These are phyloP conservation scores for Diadegma fenestrale DNA, from an alignment of 2,888 invertebrate species.

Conservation along the genomic window DNA sequence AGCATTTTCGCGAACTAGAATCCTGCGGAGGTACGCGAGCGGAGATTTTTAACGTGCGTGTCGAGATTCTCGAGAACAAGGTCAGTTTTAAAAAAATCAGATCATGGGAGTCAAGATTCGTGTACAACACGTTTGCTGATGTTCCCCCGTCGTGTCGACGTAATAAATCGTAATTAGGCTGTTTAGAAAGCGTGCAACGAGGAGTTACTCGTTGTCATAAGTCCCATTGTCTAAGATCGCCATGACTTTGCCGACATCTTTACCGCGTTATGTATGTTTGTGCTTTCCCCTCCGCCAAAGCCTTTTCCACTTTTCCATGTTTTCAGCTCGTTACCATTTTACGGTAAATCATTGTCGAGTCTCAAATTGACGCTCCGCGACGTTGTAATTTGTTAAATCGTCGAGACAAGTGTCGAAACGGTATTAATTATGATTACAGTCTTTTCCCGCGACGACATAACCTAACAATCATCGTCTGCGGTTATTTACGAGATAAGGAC, in stretches of 20 bases:
- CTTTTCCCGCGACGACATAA: background rate
- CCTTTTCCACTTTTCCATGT: background rate
- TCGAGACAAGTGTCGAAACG: background rate
- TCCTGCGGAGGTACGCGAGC: background rate
- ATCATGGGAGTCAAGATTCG: constrained; percentile 52
- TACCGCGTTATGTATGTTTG: background rate
- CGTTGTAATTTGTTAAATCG: background rate
- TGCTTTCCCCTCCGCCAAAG: background rate
- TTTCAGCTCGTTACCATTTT: background rate
- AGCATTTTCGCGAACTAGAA: constrained; percentile 7
- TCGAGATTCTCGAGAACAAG: constrained; percentile 48
- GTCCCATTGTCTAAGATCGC: constrained; percentile 63
- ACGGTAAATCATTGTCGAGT: background rate
- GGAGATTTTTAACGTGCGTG: constrained; percentile 25
- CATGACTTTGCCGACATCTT: constrained; percentile 37
- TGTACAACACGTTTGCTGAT: constrained; percentile 53
- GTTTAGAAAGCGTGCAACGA: constrained; percentile 73
- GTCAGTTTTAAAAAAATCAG: constrained; percentile 48
- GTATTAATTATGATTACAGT: background rate
- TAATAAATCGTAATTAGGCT: constrained; percentile 72
- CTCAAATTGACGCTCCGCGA: background rate
- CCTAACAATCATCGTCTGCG: constrained; percentile 13
- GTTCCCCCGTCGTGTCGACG: constrained; percentile 60
- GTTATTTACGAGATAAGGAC: background rate
- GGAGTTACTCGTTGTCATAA: constrained; percentile 62